phyloP scores from a whole-genome alignment of 2,113 vertebrate genomes.

The Suncus etruscus region DNA sequence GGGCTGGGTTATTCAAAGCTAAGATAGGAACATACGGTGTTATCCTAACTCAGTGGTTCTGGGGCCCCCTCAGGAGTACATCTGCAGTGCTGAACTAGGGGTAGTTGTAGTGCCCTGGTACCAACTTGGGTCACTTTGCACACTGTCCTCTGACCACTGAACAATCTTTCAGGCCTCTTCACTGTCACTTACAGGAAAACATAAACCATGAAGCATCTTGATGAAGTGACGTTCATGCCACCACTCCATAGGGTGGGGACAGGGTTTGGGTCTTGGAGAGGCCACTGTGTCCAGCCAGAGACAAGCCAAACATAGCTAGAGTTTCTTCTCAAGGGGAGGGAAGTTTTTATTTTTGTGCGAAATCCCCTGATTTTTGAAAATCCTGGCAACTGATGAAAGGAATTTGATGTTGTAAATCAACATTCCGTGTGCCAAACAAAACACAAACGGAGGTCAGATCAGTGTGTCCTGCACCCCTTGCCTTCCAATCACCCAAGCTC shows the following conservation, averaged over 20 bases:
- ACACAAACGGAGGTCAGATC: background rate
- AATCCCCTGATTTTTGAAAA: conserved; percentile 43
- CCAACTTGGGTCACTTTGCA: too few species aligned
- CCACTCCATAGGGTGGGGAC: background rate
- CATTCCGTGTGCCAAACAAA: background rate
- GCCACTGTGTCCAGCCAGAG: too few species aligned
- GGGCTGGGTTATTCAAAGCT: too few species aligned
- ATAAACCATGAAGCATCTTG: background rate
- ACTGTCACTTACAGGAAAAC: background rate
- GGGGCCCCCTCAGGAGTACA: too few species aligned
- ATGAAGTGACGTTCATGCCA: background rate
- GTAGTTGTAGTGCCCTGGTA: too few species aligned
- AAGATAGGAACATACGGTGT: too few species aligned
- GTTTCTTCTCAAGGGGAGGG: background rate
- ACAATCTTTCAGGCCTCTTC: too few species aligned
- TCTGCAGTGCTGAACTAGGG: too few species aligned
- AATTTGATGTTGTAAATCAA: background rate
- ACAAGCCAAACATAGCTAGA: too few species aligned
- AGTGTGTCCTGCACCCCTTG: background rate
- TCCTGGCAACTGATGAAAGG: conserved; percentile 38
- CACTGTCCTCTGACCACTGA: too few species aligned
- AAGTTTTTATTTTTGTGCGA: background rate
- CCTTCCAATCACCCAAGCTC: background rate
- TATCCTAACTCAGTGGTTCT: too few species aligned
- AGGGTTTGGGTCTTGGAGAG: background rate